Base-by-base conservation (phyloP, 2,888 invertebrate species). In the Margaritifera margaritifera region DNA sequence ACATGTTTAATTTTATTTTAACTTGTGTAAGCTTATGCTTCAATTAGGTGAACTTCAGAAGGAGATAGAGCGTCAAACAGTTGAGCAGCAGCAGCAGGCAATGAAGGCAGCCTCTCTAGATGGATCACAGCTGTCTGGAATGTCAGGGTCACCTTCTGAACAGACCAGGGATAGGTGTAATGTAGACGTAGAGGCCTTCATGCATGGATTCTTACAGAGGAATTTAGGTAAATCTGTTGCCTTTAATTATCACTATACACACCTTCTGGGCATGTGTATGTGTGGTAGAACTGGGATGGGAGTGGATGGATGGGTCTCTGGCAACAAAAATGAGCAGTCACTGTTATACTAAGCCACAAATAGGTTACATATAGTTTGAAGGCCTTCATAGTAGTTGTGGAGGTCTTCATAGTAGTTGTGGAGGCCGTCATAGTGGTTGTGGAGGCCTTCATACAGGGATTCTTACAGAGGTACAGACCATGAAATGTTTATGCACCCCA, bases 121-220 rank as follows among this genome's bases (percentile, higher is more conserved):
- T 51, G 42, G 63, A 61, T 57, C 56, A 50, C 64, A 74, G 19
- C 61, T 74, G 2, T 63, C 42, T 15, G 42, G 42, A 56, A 24
- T 42, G 27, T 4, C 66, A 70, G 55, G 60, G 66, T 62, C 42
- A 24, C 52, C 62, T 63, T 20, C 53, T 57, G 31, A 62, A 55
- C 19, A 62, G 53, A 20, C 63, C 54, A 51, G 60, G 61, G 11
- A 50, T 56, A 50, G 20, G 50, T 22, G 42, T 42, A 42, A 42
- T 42, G 42, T 86, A 24, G 82, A 86, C 73, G 78, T 85, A 22
- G 75, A 78, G 59, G 77, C 78, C 24, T 86, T 85, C 65, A 82
- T 87, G 61, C 74, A 84, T 57, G 78, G 83, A 27, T 86, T 87
- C 69, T 64, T 84, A 54, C 74, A 81, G 20, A 85, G 83, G 74